Conservation (phyloP, 2,797 vertebrate genomes). For the Avahi laniger region DNA sequence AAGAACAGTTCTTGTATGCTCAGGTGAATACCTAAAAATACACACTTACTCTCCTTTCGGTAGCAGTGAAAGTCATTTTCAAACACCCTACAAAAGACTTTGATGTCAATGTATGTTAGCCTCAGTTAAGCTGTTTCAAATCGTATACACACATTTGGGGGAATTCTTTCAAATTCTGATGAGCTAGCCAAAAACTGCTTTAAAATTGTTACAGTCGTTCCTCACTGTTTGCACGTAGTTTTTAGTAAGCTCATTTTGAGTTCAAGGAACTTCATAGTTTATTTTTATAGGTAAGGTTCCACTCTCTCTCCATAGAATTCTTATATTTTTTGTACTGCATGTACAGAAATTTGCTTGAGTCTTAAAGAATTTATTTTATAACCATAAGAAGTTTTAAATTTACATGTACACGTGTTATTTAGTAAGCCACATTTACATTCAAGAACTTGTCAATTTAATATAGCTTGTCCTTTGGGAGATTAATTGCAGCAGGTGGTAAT, state of each 20-base stretch:
- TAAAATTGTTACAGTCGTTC: background rate
- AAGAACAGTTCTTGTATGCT: constrained; percentile 33
- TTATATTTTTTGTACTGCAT: background rate
- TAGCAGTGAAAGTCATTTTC: constrained; percentile 62
- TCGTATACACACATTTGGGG: background rate
- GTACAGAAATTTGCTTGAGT: background rate
- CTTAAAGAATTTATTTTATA: constrained; percentile 39
- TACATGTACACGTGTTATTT: background rate
- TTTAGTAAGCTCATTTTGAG: constrained; percentile 46
- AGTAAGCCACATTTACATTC: constrained; percentile 18
- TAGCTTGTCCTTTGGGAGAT: constrained; percentile 43
- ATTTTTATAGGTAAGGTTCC: constrained; percentile 18
- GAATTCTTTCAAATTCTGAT: constrained; percentile 54
- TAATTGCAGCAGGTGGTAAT: constrained; percentile 44
- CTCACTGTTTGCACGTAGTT: background rate
- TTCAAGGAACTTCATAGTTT: constrained; percentile 16
- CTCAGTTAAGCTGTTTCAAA: constrained; percentile 66
- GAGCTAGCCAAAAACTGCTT: constrained; percentile 43
- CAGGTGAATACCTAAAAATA: constrained; percentile 77
- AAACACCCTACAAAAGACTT: constrained; percentile 55
- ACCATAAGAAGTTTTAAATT: constrained; percentile 19
- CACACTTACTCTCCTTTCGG: constrained; percentile 53
- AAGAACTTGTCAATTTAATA: constrained; percentile 47
- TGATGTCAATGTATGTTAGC: constrained; percentile 58
- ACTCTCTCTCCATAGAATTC: background rate